A percentile compares a stretch with the other conserved stretches of the same genome.
Conservation (phyloP, 1,140 invertebrate genomes). For the Aradophagus sp. region DNA sequence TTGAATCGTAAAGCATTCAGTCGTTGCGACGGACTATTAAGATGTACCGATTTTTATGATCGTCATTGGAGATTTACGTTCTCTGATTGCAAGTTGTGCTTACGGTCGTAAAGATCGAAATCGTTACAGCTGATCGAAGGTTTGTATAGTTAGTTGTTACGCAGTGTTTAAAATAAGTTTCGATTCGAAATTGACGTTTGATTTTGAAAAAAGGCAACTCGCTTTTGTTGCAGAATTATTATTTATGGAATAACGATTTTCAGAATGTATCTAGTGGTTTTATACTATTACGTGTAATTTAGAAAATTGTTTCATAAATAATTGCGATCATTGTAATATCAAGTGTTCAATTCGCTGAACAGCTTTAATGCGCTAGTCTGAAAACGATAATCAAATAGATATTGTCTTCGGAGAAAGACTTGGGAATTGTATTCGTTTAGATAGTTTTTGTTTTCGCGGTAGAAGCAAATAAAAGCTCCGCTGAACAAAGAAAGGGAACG, state of each 20-base stretch:
- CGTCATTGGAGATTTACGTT: slow-evolving; percentile 39
- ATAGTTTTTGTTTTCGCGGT: slow-evolving; percentile 10
- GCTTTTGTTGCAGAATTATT: too few species aligned
- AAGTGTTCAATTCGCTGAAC: too few species aligned
- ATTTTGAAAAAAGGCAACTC: too few species aligned
- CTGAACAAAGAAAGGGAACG: slow-evolving; percentile 20
- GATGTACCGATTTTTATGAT: slow-evolving; percentile 36
- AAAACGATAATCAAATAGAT: slow-evolving; percentile 1
- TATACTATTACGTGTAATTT: background rate
- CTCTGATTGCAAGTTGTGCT: slow-evolving; percentile 43
- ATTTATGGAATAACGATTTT: background rate
- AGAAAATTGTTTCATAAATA: background rate
- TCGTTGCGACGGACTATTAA: slow-evolving; percentile 35
- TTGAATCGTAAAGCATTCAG: slow-evolving; percentile 5
- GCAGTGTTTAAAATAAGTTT: slow-evolving; percentile 4
- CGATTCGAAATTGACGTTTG: background rate
- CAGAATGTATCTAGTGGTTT: background rate
- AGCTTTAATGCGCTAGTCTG: background rate
- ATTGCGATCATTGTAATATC: too few species aligned
- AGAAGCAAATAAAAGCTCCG: slow-evolving; percentile 26
- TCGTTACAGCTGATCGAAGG: slow-evolving; percentile 24
- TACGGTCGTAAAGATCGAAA: slow-evolving; percentile 22
- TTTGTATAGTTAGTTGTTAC: slow-evolving; percentile 14
- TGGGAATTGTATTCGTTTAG: slow-evolving; percentile 4
- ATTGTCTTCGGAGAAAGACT: background rate